A percentile compares a stretch with the other conserved stretches of the same genome.
Evolutionary conservation across 2,888 invertebrate genomes (phyloP).

Genomic region (Melipona bicolor): DNA sequence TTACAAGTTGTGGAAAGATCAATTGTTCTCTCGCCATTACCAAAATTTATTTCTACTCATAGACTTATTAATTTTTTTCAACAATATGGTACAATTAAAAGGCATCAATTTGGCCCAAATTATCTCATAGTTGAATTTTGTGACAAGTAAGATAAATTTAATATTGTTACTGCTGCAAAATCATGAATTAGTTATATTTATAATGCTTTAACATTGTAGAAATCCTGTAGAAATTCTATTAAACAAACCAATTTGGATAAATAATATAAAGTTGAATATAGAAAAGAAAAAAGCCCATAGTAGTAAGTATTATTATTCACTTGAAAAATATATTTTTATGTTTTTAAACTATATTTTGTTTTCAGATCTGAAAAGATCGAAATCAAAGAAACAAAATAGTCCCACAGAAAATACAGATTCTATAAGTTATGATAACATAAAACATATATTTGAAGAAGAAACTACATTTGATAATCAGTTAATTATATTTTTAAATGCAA

Average conservation of each 20-base stretch:
- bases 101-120: slow-evolving; percentile 51
- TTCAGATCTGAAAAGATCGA: not conserved
- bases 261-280: slow-evolving; percentile 69
- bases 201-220: slow-evolving; percentile 64
- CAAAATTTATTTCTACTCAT: slow-evolving; percentile 42
- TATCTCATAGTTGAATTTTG: slow-evolving; percentile 73
- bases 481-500: slow-evolving; percentile 68
- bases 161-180: not conserved
- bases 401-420: slow-evolving; percentile 35
- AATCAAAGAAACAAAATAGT: not conserved
- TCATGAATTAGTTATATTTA: not conserved
- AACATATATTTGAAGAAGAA: slow-evolving; percentile 66
- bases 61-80: slow-evolving; percentile 66
- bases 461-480: slow-evolving; percentile 75
- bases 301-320: slow-evolving; percentile 46
- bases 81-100: slow-evolving; percentile 72
- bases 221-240: slow-evolving; percentile 72
- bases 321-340: not conserved
- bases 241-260: slow-evolving; percentile 67
- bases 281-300: slow-evolving; percentile 53
- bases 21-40: slow-evolving; percentile 72
- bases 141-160: slow-evolving; percentile 66
- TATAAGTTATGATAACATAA: slow-evolving; percentile 72
- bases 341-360: slow-evolving; percentile 17
- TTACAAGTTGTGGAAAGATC: slow-evolving; percentile 63